Conservation (phyloP, 2,797 vertebrate genomes). For the Melanotaenia nigrans region DNA sequence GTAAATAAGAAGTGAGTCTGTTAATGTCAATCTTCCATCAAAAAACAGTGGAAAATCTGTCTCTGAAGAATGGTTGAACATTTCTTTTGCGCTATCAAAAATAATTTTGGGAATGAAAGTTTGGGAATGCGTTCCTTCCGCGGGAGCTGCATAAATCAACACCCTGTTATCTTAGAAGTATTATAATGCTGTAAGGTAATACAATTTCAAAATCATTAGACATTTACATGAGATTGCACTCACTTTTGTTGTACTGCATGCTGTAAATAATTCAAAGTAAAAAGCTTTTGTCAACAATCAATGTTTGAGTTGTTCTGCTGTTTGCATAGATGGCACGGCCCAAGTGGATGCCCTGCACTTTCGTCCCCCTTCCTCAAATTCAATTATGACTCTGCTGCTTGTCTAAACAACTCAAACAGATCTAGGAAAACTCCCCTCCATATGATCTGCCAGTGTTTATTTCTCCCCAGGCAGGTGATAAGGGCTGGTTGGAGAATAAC, state of each 20-base stretch:
- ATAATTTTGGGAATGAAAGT: background rate
- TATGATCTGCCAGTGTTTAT: slow-evolving; percentile 76
- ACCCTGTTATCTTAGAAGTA: background rate
- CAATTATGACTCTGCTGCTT: slow-evolving; percentile 69
- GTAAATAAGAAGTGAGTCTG: too few relatives aligned
- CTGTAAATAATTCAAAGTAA: slow-evolving; percentile 20
- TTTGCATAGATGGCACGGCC: slow-evolving; percentile 30
- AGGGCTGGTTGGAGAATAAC: slow-evolving; percentile 66
- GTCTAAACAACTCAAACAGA: slow-evolving; percentile 61
- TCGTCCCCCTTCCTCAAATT: slow-evolving; percentile 59
- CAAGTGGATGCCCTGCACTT: slow-evolving; percentile 40
- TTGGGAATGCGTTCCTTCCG: background rate
- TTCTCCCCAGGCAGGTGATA: slow-evolving; percentile 73
- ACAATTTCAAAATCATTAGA: background rate
- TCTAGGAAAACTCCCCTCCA: slow-evolving; percentile 72
- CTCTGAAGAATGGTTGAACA: background rate
- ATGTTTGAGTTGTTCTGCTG: slow-evolving; percentile 40
- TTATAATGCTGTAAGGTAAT: background rate
- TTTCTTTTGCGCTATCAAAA: background rate
- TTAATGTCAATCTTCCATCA: background rate
- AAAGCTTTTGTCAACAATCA: slow-evolving; percentile 2
- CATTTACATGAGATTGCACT: background rate
- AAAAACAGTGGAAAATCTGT: background rate
- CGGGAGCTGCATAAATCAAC: background rate
- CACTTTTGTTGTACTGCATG: background rate